These are phyloP conservation scores for Alviniconcha strummeri DNA, from an alignment of 2,888 invertebrate species.

Conservation along the genomic window DNA sequence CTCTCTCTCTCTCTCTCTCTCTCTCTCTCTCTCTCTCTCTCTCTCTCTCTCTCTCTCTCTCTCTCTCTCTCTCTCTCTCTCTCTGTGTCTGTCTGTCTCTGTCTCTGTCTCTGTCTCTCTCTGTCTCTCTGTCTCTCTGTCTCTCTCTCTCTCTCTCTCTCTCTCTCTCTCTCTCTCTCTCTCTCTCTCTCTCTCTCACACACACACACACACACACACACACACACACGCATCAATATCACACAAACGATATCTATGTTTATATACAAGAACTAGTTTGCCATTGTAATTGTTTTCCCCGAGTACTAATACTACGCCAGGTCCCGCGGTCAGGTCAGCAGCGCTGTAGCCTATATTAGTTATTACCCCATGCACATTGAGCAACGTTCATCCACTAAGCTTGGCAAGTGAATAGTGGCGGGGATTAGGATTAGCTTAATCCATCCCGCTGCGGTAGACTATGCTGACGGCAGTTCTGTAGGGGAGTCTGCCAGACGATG, in stretches of 20 bases:
- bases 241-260: not conserved
- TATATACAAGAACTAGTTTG: no score
- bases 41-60: not conserved
- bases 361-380: no score
- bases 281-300: no score
- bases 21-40: not conserved
- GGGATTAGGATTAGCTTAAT: conserved; percentile 4
- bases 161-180: not conserved
- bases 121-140: no score
- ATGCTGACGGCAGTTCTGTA: no score
- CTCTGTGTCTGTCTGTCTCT: not conserved
- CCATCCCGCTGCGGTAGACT: not conserved
- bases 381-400: no score
- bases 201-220: conserved; percentile 11
- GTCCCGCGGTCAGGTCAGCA: no score
- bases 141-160: not conserved
- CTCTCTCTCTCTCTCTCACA: not conserved
- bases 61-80: not conserved
- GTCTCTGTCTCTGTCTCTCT: not conserved
- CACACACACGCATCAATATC: not conserved
- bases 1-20: not conserved
- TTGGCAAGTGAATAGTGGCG: no score
- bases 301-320: no score
- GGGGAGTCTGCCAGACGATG: no score
- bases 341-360: no score